Base-by-base conservation (phyloP, 2,797 vertebrate species). In the Euthynnus affinis region DNA sequence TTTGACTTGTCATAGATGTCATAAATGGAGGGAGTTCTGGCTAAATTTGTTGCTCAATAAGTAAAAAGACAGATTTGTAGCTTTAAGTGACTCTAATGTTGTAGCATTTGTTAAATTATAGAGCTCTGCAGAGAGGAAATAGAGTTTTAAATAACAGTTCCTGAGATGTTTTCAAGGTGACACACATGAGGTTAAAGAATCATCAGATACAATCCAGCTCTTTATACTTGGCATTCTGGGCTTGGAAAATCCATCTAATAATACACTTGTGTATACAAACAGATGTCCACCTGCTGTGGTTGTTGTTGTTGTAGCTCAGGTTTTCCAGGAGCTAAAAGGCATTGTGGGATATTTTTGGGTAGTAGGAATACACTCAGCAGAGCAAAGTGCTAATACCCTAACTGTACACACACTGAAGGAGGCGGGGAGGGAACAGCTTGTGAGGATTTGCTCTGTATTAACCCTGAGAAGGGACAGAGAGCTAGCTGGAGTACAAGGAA, bases 391-490 rank as follows among this genome's bases (percentile, higher is more conserved):
- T 91, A 92, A 93, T 89, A 65, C 90, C 82, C 73, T 60, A 59
- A 64, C 73, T 29, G 57, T 55, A 48, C 66, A 34, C 48, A 34
- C 55, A 55, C 42, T 40, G 2, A 0, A 13, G 40, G 64, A 18
- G 52, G 49, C 27, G 49, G 70, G 32, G 78, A n/a, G 74, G 22
- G 80, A 71, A 17, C 44, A 67, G 91, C 80, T 88, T 93, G 69
- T 14, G 72, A 70, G 91, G 93, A 93, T 92, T 92, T 91, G 71
- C 86, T 81, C 15, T 66, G 74, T 52, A 78, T 89, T 92, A 91
- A 90, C 89, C 69, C 80, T 46, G 71, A 76, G 64, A 83, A 46
- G 20, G 22, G 71, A 84, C 70, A 42, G 63, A 15, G 42, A 78
- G 34, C 74, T 63, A 78, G 76, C 75, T 74, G 70, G 76, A 80